Evolutionary conservation across 2,888 invertebrate species (phyloP), one percentile per base, ranked within the genome.

Genomic region (Abscondita cerata): DNA sequence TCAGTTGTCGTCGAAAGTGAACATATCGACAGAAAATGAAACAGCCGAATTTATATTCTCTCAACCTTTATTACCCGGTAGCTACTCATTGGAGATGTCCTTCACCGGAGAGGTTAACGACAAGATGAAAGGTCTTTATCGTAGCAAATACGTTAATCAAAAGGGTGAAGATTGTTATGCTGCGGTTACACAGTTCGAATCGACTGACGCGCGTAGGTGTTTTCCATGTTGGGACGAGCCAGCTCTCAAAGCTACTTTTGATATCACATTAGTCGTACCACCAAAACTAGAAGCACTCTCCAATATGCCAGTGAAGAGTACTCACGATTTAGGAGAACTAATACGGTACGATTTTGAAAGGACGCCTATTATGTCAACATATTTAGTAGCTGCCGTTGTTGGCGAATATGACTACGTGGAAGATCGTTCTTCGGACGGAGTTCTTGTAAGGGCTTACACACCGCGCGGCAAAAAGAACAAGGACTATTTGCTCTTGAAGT

Each of bases 141-240:
- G 95, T 48, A 94, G 92, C 81, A 94, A 94, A 82, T 95, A 94
- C 79, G 78, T 86, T 68, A 86, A 87, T 52, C 82, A 88, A 13
- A 80, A 83, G 52, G 95, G 93, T 11, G 90, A 90, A 67, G 91
- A 91, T 75, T 86, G 90, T 59, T 91, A 89, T 76, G 91, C 91
- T 25, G 95, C 93, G 15, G 93, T 94, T 64, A 96, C 96, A 54
- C 96, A 96, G 81, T 96, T 96, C 78, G 92, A 93, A 78, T 86
- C 94, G 0, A 93, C 92, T 1, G 92, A 93, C 82, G 97, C 97
- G 2, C 86, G 98, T 57, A 85, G 93, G 67, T 95, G 96, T 74
- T 97, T 98, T 76, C 98, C 97, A 1, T 97, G 96, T 80, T 98
- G 95, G 95, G 98, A 98, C 80, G 98, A 98, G 81, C 98, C 98